A percentile compares a stretch with the other conserved stretches of the same genome.
Evolutionary conservation across 2,113 vertebrate species (phyloP).

Genomic region (Sardina pilchardus): DNA sequence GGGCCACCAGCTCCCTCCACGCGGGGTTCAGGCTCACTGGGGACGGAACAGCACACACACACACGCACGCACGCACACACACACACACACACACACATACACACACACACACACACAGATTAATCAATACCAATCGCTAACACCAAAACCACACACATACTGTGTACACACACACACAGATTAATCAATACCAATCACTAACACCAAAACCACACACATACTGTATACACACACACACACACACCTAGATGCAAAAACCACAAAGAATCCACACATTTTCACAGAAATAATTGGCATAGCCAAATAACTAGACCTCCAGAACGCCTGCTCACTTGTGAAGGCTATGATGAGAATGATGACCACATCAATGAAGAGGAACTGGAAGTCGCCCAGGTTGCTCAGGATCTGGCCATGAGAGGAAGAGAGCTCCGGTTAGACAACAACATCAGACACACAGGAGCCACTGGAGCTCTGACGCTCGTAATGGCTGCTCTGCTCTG

Average conservation of each 20-base stretch:
- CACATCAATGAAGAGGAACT: slow-evolving; percentile 98
- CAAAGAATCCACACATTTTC: neutral
- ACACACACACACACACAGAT: neutral
- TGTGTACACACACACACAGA: neutral
- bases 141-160: neutral
- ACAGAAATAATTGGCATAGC: neutral
- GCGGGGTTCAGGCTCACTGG: slow-evolving; percentile 97
- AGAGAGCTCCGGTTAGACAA: no score
- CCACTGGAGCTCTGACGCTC: neutral
- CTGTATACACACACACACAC: neutral
- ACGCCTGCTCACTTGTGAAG: slow-evolving; percentile 90
- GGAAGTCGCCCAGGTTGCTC: slow-evolving; percentile 96
- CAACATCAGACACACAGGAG: no score
- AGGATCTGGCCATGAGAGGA: slow-evolving; percentile 74
- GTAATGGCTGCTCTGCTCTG: neutral
- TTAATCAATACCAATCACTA: neutral
- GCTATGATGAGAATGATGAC: slow-evolving; percentile 94
- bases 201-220: neutral
- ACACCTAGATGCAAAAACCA: neutral
- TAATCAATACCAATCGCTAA: neutral
- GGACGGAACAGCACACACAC: neutral
- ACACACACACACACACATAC: neutral
- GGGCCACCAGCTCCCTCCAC: slow-evolving; percentile 90
- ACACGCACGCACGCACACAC: neutral
- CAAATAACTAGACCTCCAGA: neutral